A percentile compares a stretch with the other conserved stretches of the same genome.
Evolutionary conservation across 2,888 invertebrate species (phyloP).

Genomic region (Leptinotarsa haldemani): DNA sequence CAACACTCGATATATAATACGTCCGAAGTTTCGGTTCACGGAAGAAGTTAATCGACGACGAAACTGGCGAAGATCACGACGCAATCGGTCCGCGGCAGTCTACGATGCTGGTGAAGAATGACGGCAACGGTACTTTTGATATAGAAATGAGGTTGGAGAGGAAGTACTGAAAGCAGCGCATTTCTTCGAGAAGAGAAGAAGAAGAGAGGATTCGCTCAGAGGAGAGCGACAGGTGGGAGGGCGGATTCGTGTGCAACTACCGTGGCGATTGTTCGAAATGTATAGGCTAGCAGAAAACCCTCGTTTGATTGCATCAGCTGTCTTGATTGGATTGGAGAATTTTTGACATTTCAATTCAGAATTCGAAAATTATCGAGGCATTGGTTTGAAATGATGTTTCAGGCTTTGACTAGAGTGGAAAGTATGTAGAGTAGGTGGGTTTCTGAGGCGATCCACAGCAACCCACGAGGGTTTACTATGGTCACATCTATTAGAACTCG

Average conservation of each 20-base stretch:
- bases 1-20: constrained; percentile 7
- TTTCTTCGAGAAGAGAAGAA: constrained; percentile 38
- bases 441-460: too few relatives aligned
- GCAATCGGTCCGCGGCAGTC: constrained; percentile 47
- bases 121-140: constrained; percentile 59
- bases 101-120: constrained; percentile 51
- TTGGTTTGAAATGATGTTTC: too few relatives aligned
- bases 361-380: too few relatives aligned
- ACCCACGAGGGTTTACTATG: too few relatives aligned
- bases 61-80: constrained; percentile 35
- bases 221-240: constrained; percentile 50
- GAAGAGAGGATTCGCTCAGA: constrained; percentile 57
- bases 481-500: too few relatives aligned
- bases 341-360: too few relatives aligned
- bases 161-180: constrained; percentile 43
- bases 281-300: constrained; percentile 6
- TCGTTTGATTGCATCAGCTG: neutral
- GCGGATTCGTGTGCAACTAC: constrained; percentile 48
- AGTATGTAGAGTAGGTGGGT: too few relatives aligned
- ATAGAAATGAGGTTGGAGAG: constrained; percentile 61
- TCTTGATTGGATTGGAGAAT: neutral
- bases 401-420: too few relatives aligned
- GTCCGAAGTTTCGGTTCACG: constrained; percentile 1
- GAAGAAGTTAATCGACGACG: constrained; percentile 23
- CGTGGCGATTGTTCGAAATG: constrained; percentile 41